These are phyloP conservation scores for Barypeithes pellucidus DNA, from an alignment of 2,888 invertebrate species.

Conservation along the genomic window DNA sequence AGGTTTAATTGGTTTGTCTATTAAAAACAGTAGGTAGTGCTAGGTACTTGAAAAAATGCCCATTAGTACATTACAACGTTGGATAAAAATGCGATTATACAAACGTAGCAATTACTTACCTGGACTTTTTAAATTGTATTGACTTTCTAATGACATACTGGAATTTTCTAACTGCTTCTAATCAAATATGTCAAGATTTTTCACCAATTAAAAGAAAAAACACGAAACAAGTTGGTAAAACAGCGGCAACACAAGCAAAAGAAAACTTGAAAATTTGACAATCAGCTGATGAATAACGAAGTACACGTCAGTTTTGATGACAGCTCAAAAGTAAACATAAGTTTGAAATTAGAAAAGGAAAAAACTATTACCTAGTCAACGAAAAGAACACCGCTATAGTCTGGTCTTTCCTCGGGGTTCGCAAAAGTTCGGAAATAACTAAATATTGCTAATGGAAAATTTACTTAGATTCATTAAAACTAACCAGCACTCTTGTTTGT, in stretches of 20 bases:
- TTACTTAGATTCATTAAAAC: no score
- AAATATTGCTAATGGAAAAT: no score
- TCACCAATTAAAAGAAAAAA: not conserved
- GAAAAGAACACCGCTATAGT: no score
- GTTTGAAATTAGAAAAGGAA: no score
- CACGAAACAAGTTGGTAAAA: slow-evolving; percentile 3
- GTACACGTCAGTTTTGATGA: slow-evolving; percentile 38
- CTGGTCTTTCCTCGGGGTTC: no score
- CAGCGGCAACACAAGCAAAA: not conserved
- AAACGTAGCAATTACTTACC: slow-evolving; percentile 67
- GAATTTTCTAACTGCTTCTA: not conserved
- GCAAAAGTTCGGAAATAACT: no score
- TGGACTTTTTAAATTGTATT: slow-evolving; percentile 77
- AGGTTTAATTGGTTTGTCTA: not conserved
- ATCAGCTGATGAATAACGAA: slow-evolving; percentile 45
- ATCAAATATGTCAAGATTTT: not conserved
- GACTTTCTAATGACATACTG: slow-evolving; percentile 72
- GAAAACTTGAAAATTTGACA: slow-evolving; percentile 27
- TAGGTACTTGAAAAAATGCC: not conserved
- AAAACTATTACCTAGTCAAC: no score
- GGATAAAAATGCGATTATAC: not conserved
- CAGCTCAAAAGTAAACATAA: not conserved
- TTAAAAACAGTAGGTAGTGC: not conserved
- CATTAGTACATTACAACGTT: not conserved
- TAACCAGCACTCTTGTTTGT: no score